These are phyloP conservation scores for Dryocosmus kuriphilus DNA, from an alignment of 2,888 invertebrate species.

Conservation along the genomic window DNA sequence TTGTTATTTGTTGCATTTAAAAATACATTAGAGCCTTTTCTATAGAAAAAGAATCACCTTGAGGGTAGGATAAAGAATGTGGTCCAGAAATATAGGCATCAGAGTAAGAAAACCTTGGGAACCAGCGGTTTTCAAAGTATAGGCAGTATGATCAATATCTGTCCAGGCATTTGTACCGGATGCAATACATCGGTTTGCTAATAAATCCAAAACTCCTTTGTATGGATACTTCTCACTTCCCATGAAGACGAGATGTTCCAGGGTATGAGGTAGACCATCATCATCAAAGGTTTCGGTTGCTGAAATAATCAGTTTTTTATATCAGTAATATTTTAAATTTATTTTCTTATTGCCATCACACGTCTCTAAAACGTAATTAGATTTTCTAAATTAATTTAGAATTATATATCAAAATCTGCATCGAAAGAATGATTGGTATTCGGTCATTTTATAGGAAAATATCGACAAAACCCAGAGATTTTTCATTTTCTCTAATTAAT, in stretches of 20 bases:
- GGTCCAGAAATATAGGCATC: constrained; percentile 94
- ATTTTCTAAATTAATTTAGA: no score
- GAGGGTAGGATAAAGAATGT: constrained; percentile 90
- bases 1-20: neutral
- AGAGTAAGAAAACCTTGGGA: constrained; percentile 92
- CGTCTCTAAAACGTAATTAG: no score
- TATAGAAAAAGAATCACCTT: constrained; percentile 77
- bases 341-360: no score
- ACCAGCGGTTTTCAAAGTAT: constrained; percentile 92
- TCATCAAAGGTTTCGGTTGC: constrained; percentile 95
- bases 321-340: no score
- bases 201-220: constrained; percentile 91
- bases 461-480: no score
- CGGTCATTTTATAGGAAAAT: no score
- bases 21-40: constrained; percentile 35
- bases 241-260: constrained; percentile 94
- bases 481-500: no score
- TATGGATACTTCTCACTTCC: constrained; percentile 94
- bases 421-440: no score
- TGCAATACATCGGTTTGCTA: constrained; percentile 93
- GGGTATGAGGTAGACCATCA: constrained; percentile 94
- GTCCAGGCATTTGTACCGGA: constrained; percentile 97
- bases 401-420: no score
- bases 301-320: no score
- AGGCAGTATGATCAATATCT: constrained; percentile 91